Evolutionary conservation across 2,113 vertebrate genomes (phyloP), one percentile per base, ranked within the genome.

Genomic region (Halcyon senegalensis): DNA sequence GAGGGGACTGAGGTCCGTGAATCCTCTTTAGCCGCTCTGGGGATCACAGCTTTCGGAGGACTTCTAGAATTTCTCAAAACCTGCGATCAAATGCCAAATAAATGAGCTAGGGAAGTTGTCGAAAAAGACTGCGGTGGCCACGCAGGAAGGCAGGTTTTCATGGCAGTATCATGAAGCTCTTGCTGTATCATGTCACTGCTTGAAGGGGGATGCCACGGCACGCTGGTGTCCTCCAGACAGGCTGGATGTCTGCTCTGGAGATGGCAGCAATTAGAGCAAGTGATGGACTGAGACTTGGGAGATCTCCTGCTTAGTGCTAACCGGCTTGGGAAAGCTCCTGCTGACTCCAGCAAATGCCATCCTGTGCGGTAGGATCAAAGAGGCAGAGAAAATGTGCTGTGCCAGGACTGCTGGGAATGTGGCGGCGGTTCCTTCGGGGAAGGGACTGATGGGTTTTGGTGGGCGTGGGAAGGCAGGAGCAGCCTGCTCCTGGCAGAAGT

Each of bases 351-450:
- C 56, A 37, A 16, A 11, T 48, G 5, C 23, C 27, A 62, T 66
- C 30, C 39, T 14, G 37, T 14, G n/a, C 5, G 2, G 3, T 24
- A 24, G 48, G 25, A 60, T 44, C 55, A 33, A n/a, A 28, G 21
- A 27, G 68, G 77, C 1, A 10, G 37, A 51, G 46, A 31, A 44
- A n/a, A 83, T 1, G 1, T 41, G 84, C 39, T 31, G 41, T 24
- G 5, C 13, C 39, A 15, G 53, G 16, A n/a, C 9, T 5, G n/a
- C 25, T 62, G 31, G 44, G 55, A 13, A 46, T 21, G 27, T 48
- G n/a, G 23, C 5, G 1, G 24, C 0, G 1, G 72, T 8, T 33
- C 27, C 55, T 6, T 5, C 1, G 46, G 33, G 48, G 27, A 24
- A 72, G 39, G 33, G 7, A 41, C 5, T 3, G 73, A 30, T 12